phyloP scores from a whole-genome alignment of 2,113 vertebrate genomes.

The Galeopterus variegatus region DNA sequence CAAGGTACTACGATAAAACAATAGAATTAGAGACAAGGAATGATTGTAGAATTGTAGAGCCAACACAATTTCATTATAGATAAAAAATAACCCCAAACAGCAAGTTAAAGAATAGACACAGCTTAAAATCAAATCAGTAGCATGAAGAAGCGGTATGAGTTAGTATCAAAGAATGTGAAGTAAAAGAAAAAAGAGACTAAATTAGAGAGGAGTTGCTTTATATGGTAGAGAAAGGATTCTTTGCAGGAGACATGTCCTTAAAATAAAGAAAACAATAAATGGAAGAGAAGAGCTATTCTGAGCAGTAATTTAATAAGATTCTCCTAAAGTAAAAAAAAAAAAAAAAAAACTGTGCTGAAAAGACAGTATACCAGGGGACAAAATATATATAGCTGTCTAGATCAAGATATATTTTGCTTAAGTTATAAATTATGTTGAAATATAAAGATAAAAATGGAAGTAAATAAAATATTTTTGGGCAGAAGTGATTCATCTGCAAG shows the following conservation, averaged over 20 bases:
- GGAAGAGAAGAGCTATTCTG: neutral
- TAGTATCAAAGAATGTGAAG: neutral
- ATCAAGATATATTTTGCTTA: neutral
- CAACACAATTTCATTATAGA: constrained; percentile 4
- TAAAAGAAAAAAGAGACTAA: neutral
- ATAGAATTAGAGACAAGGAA: constrained; percentile 45
- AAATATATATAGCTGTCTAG: neutral
- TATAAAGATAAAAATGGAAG: neutral
- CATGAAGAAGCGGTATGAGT: neutral
- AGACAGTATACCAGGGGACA: neutral
- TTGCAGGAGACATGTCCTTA: too few relatives aligned
- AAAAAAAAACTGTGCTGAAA: neutral
- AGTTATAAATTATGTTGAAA: neutral
- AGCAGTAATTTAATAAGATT: neutral
- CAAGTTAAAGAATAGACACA: constrained; percentile 39
- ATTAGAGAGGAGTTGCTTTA: neutral
- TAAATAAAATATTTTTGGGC: neutral
- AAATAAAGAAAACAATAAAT: neutral
- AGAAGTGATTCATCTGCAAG: neutral
- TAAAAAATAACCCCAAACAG: neutral
- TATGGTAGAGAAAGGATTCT: neutral
- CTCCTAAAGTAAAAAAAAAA: neutral
- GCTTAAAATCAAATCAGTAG: constrained; percentile 16
- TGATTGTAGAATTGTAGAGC: neutral
- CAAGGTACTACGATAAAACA: constrained; percentile 29